Conservation (phyloP, 2,888 invertebrate genomes). For the Heliconius hortense region DNA sequence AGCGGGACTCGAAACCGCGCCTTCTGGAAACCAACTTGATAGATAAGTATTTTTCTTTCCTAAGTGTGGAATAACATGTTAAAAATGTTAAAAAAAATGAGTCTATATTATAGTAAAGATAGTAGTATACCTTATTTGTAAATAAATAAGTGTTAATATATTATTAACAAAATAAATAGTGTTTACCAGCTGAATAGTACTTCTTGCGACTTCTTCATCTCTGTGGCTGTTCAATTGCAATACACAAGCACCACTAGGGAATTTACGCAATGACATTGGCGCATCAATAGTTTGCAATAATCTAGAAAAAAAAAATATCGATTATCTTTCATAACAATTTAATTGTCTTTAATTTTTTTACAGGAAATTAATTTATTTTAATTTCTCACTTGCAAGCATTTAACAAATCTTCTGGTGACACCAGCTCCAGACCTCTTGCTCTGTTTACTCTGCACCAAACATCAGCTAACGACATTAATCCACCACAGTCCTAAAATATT, state of each 20-base stretch:
- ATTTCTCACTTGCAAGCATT: constrained; percentile 89
- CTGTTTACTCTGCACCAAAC: constrained; percentile 98
- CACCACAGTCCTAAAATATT: constrained; percentile 89
- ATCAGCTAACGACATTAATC: constrained; percentile 98
- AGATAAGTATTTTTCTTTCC: no score
- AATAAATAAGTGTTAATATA: not conserved
- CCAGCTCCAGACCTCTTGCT: constrained; percentile 95
- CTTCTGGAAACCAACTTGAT: no score
- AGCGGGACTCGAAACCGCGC: no score
- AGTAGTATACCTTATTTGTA: not conserved
- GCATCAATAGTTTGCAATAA: constrained; percentile 84
- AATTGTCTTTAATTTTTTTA: not conserved
- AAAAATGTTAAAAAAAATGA: no score
- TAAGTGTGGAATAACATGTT: no score
- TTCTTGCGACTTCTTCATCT: constrained; percentile 86
- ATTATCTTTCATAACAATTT: not conserved
- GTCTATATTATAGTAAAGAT: no score
- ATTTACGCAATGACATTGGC: constrained; percentile 89
- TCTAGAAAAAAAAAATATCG: constrained; percentile 54
- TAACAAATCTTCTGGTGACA: constrained; percentile 98
- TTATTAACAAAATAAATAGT: constrained; percentile 17
- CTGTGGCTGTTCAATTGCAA: constrained; percentile 90
- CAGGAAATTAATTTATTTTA: not conserved
- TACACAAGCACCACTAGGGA: constrained; percentile 98
- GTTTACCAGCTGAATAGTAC: constrained; percentile 84